Evolutionary conservation across 2,888 invertebrate genomes (phyloP).

Genomic region (Bombyx huttoni): DNA sequence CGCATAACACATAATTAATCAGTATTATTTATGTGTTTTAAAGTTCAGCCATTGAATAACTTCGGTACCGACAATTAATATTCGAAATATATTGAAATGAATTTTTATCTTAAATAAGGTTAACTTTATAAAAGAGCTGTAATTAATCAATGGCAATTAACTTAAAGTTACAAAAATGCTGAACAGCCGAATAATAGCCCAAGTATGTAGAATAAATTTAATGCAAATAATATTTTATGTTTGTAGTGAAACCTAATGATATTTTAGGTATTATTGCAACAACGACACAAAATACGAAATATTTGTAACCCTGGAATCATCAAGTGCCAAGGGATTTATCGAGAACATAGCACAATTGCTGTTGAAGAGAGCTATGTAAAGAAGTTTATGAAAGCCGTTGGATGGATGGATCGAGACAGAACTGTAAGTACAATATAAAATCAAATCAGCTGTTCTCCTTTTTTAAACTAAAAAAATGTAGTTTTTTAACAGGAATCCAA

Average conservation of each 20-base stretch:
- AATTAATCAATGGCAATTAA: not conserved
- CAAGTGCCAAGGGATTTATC: slow-evolving; percentile 3
- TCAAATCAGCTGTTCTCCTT: not conserved
- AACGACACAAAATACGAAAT: slow-evolving; percentile 10
- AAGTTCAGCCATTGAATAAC: too few relatives aligned
- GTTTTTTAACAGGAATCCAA: too few relatives aligned
- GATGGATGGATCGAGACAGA: slow-evolving; percentile 70
- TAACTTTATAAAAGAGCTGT: not conserved
- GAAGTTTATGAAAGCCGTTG: slow-evolving; percentile 73
- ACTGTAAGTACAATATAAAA: slow-evolving; percentile 41
- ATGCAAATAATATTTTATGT: not conserved
- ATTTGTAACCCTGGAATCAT: not conserved
- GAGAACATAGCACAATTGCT: slow-evolving; percentile 37
- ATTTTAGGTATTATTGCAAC: slow-evolving; percentile 24
- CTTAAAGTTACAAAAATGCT: not conserved
- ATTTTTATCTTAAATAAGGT: too few relatives aligned
- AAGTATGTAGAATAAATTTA: slow-evolving; percentile 15
- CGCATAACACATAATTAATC: too few relatives aligned
- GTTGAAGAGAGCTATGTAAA: slow-evolving; percentile 67
- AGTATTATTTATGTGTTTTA: too few relatives aligned
- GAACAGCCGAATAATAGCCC: slow-evolving; percentile 15
- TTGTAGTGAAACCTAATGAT: not conserved
- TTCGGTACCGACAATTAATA: too few relatives aligned
- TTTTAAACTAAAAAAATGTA: not conserved
- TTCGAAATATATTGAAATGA: too few relatives aligned